Conservation (phyloP, 2,113 vertebrate species). For the Nerophis ophidion region DNA sequence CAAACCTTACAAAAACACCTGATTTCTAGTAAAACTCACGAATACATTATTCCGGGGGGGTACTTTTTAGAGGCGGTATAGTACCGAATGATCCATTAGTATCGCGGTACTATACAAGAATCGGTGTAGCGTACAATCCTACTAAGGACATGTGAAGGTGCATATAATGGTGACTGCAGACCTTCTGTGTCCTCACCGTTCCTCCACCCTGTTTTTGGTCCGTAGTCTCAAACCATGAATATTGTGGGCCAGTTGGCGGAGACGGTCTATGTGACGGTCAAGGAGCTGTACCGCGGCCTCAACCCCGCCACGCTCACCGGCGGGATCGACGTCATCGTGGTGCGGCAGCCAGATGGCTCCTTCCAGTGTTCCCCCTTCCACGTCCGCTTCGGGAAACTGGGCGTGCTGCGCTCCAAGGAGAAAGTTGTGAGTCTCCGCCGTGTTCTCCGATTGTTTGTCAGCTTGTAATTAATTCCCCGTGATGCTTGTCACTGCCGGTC, state of each 20-base stretch:
- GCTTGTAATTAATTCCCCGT: background rate
- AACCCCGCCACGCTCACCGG: constrained; percentile 89
- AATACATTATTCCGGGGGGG: no score
- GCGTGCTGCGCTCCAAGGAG: constrained; percentile 86
- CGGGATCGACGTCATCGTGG: constrained; percentile 88
- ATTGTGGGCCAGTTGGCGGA: constrained; percentile 89
- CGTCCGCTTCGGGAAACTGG: constrained; percentile 91
- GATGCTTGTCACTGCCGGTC: background rate
- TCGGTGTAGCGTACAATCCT: no score
- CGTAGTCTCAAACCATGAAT: constrained; percentile 84
- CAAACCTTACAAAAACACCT: no score
- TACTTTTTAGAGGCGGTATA: no score
- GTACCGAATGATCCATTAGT: no score
- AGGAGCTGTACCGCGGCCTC: constrained; percentile 85
- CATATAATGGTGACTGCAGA: background rate
- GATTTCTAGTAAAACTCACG: no score
- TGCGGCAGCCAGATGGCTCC: constrained; percentile 83
- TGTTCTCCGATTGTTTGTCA: background rate
- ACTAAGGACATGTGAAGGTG: background rate
- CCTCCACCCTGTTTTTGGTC: constrained; percentile 19
- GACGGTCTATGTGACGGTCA: constrained; percentile 82
- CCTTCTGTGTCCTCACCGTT: background rate
- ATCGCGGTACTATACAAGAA: no score
- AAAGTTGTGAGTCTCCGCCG: constrained; percentile 80
- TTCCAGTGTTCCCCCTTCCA: constrained; percentile 92